Conservation (phyloP, 2,888 invertebrate genomes). For the Eupithecia insigniata region DNA sequence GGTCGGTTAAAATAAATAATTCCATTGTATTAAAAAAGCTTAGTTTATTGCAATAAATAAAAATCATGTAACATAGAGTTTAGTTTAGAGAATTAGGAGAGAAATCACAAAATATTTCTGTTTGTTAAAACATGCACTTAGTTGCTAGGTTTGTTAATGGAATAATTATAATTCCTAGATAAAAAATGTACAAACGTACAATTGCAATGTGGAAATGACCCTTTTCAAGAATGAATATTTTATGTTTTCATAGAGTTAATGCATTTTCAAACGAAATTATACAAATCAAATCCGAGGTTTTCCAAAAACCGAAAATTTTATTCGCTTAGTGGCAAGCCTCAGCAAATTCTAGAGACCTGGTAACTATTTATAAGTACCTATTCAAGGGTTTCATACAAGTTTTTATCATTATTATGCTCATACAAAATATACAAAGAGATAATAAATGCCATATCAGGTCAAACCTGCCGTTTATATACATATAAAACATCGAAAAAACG, state of each 20-base stretch:
- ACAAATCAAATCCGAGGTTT: not conserved
- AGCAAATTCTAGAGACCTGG: not conserved
- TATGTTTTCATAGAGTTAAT: not conserved
- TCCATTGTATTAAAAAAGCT: conserved; percentile 35
- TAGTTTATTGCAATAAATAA: conserved; percentile 53
- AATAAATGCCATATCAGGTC: not conserved
- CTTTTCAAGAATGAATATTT: not conserved
- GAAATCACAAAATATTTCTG: conserved; percentile 17
- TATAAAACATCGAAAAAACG: not conserved
- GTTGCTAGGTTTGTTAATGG: not conserved
- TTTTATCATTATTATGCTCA: not conserved
- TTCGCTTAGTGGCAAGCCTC: not conserved
- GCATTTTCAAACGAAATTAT: not conserved
- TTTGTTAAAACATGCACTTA: not conserved
- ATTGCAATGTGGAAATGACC: not conserved
- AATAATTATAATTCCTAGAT: not conserved
- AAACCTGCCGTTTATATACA: not conserved
- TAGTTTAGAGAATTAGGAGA: conserved; percentile 20
- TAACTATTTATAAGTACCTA: not conserved
- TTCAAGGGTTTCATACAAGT: not conserved
- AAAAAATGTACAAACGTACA: not conserved
- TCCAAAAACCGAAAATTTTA: not conserved
- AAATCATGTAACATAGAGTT: conserved; percentile 31
- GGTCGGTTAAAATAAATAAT: not conserved
- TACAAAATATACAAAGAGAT: not conserved